A percentile compares a stretch with the other conserved stretches of the same genome.
Evolutionary conservation across 2,797 vertebrate species (phyloP).

Genomic region (Galaxias olidus): DNA sequence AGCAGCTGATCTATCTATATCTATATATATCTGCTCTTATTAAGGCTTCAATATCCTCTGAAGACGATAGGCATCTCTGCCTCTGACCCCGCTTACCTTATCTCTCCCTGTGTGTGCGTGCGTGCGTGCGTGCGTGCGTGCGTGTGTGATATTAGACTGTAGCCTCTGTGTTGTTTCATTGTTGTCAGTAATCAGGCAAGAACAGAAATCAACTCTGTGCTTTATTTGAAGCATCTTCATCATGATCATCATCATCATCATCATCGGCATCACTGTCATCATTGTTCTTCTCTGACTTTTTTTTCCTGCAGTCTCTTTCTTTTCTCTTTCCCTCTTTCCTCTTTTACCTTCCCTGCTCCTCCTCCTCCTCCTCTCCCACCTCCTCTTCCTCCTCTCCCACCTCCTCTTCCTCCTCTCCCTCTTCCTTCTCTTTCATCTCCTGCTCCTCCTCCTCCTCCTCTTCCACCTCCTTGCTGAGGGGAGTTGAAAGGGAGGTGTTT

Average conservation of each 20-base stretch:
- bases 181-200: no score
- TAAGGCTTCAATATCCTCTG: conserved; percentile 78
- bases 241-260: conserved; percentile 12
- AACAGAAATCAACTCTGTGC: no score
- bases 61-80: conserved; percentile 65
- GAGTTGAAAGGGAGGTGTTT: conserved; percentile 26
- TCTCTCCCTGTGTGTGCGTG: conserved; percentile 30
- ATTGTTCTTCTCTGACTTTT: background rate
- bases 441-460: conserved; percentile 14
- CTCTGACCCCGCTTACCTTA: conserved; percentile 65
- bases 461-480: conserved; percentile 45
- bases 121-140: conserved; percentile 19
- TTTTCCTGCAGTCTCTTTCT: background rate
- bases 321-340: background rate
- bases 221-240: background rate
- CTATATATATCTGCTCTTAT: conserved; percentile 62
- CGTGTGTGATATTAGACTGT: conserved; percentile 1
- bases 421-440: background rate
- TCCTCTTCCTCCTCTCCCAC: conserved; percentile 15
- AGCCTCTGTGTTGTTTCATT: no score
- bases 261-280: no score
- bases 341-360: background rate
- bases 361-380: background rate
- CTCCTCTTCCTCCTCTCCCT: conserved; percentile 23
- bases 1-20: conserved; percentile 53